Percentiles rank a stretch among this genome's conserved stretches.
Conservation (phyloP, 2,888 invertebrate genomes). For the Scaeva pyrastri region DNA sequence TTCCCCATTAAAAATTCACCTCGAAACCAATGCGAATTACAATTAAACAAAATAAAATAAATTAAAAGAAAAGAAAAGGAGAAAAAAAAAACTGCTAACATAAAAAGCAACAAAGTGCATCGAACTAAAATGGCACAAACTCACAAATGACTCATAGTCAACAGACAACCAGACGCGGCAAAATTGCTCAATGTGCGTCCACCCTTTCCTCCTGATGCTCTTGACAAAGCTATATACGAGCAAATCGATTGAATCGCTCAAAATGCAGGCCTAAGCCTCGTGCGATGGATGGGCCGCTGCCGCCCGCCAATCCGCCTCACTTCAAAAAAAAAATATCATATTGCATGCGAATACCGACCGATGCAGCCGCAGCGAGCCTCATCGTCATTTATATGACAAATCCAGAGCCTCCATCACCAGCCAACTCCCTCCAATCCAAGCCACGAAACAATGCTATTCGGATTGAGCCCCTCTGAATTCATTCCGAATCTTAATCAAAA, state of each 20-base stretch:
- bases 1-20: constrained; percentile 59
- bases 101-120: constrained; percentile 67
- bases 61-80: constrained; percentile 5
- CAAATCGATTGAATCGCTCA: constrained; percentile 73
- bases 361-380: neutral
- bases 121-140: constrained; percentile 73
- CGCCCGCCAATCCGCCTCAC: neutral
- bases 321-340: constrained; percentile 59
- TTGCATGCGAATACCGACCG: constrained; percentile 58
- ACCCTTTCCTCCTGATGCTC: constrained; percentile 68
- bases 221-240: too few relatives aligned
- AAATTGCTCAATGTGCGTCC: constrained; percentile 71
- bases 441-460: constrained; percentile 15
- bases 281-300: neutral
- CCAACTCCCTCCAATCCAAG: neutral
- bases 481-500: constrained; percentile 39
- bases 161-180: constrained; percentile 68
- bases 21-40: constrained; percentile 40
- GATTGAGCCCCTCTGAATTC: constrained; percentile 28
- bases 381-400: constrained; percentile 58
- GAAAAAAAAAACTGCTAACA: constrained; percentile 24
- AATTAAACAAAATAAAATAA: constrained; percentile 6
- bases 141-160: constrained; percentile 66
- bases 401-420: constrained; percentile 48
- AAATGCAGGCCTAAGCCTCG: constrained; percentile 55